These are phyloP conservation scores for Lasioglossum oenotherae DNA, from an alignment of 2,888 invertebrate species.

Conservation along the genomic window DNA sequence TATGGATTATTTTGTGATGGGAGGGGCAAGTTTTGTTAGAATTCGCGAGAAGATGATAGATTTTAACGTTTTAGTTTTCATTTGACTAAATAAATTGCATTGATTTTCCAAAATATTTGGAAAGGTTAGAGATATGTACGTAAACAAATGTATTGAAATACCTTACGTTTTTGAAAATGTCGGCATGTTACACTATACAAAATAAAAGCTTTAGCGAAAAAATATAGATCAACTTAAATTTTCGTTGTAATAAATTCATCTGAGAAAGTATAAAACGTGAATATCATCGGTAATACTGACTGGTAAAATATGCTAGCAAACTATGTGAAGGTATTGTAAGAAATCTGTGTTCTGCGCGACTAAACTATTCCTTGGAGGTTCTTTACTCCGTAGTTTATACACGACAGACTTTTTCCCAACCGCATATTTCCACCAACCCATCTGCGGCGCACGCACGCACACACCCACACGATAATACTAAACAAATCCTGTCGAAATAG, in stretches of 20 bases:
- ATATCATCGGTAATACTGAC: neutral
- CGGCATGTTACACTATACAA: neutral
- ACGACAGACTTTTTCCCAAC: slow-evolving; percentile 10
- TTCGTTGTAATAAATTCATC: neutral
- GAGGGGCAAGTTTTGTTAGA: no score
- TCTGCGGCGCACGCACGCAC: neutral
- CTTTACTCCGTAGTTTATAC: neutral
- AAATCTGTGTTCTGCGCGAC: neutral
- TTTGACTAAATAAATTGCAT: no score
- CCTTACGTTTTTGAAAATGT: neutral
- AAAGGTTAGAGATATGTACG: no score
- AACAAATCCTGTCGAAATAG: slow-evolving; percentile 26
- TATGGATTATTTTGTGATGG: no score
- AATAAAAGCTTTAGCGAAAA: neutral
- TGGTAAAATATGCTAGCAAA: neutral
- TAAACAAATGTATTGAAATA: no score
- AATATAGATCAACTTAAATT: neutral
- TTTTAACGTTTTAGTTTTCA: no score
- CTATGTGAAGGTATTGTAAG: neutral
- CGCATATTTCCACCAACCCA: neutral
- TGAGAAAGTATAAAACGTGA: neutral
- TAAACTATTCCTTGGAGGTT: neutral
- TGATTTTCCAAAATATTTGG: no score
- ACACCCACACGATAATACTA: slow-evolving; percentile 2
- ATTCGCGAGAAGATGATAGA: no score